A percentile compares a stretch with the other conserved stretches of the same genome.
Evolutionary conservation across 2,888 invertebrate genomes (phyloP).

Genomic region (Sarcophaga caerulescens): DNA sequence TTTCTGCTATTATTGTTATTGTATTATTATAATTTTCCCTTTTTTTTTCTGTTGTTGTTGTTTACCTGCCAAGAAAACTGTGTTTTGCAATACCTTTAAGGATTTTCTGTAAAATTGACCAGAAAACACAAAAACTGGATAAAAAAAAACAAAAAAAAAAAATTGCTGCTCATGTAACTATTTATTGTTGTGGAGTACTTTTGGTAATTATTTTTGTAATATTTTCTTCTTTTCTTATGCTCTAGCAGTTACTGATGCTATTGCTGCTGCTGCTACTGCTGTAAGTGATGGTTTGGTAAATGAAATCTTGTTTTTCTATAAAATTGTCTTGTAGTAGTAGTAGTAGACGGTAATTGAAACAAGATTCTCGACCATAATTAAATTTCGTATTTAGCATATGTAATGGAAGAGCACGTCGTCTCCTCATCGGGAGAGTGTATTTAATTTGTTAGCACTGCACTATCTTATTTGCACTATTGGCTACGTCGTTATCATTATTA

Average conservation of each 20-base stretch:
- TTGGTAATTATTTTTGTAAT: conserved; percentile 64
- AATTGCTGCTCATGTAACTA: conserved; percentile 48
- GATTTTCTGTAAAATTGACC: conserved; percentile 20
- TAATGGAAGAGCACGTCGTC: conserved; percentile 26
- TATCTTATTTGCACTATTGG: not conserved
- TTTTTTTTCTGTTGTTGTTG: conserved; percentile 29
- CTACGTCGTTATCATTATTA: not conserved
- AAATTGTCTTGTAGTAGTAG: conserved; percentile 27
- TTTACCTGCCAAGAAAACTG: not conserved
- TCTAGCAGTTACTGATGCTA: conserved; percentile 68
- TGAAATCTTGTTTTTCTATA: conserved; percentile 71
- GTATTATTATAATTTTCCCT: conserved; percentile 57
- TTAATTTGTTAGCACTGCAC: conserved; percentile 25
- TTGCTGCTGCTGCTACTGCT: not conserved
- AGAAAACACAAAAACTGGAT: conserved; percentile 3
- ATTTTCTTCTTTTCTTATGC: conserved; percentile 25
- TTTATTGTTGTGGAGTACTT: conserved; percentile 47
- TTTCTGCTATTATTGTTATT: no score
- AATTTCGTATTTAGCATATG: conserved; percentile 63
- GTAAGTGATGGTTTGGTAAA: conserved; percentile 69
- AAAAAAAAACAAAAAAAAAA: no score
- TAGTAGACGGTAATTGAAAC: conserved; percentile 25
- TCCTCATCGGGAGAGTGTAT: conserved; percentile 6
- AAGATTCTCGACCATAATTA: conserved; percentile 64
- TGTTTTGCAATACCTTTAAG: conserved; percentile 33